Evolutionary conservation across 2,113 vertebrate species (phyloP).

Genomic region (Cryptomyrus ogoouensis): DNA sequence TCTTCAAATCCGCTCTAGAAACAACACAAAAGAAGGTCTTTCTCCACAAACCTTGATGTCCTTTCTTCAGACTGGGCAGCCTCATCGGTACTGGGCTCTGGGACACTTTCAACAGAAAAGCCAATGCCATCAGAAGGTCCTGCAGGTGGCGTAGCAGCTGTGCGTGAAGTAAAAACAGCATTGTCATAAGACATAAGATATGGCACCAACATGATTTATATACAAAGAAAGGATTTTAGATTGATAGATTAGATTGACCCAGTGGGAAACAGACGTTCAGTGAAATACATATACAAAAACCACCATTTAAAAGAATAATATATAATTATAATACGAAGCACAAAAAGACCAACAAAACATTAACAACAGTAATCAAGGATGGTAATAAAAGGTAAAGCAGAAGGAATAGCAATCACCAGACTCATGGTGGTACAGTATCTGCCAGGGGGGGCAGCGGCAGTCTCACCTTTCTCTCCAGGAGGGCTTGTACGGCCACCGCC

Average conservation of each 20-base stretch:
- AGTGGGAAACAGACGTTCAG: not conserved
- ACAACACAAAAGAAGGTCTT: not conserved
- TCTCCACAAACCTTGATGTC: conserved; percentile 59
- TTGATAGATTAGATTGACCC: not conserved
- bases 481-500: conserved; percentile 74
- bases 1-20: not conserved
- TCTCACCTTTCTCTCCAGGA: conserved; percentile 69
- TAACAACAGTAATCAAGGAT: not conserved
- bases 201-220: not conserved
- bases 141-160: conserved; percentile 55
- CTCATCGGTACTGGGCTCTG: conserved; percentile 57
- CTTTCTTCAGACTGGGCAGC: conserved; percentile 61
- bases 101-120: conserved; percentile 53
- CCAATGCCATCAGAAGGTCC: conserved; percentile 55
- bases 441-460: not conserved
- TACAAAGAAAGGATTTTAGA: not conserved
- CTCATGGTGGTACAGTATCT: not conserved
- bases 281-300: not conserved
- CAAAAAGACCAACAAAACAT: not conserved
- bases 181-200: not conserved
- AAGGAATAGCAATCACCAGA: not conserved
- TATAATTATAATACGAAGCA: not conserved
- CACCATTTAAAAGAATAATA: not conserved
- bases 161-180: not conserved
- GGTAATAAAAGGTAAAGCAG: not conserved